These are phyloP conservation scores for Heliornis fulica DNA, from an alignment of 2,113 vertebrate genomes.

Conservation along the genomic window DNA sequence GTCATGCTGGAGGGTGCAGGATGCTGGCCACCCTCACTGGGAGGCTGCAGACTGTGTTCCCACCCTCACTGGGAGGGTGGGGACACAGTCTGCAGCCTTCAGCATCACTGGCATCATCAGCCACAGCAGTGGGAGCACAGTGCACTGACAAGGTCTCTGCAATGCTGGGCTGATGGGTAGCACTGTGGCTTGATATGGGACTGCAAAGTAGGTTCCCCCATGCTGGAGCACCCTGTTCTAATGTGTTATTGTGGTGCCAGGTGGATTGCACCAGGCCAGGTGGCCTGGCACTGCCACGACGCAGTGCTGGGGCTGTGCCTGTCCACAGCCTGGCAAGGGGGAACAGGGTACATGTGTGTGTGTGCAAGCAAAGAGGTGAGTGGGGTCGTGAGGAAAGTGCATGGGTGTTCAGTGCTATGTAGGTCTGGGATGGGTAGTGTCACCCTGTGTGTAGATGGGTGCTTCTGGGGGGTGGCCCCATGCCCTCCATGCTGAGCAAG, in stretches of 20 bases:
- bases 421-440: not conserved
- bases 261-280: not conserved
- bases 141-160: not conserved
- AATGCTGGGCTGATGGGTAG: not conserved
- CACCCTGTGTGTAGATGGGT: not conserved
- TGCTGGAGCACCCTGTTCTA: not conserved
- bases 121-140: not conserved
- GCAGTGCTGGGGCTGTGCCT: not conserved
- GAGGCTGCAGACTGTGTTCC: no score
- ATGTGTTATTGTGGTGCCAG: not conserved
- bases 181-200: not conserved
- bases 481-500: not conserved
- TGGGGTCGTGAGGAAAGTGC: not conserved
- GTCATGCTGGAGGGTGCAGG: not conserved
- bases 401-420: not conserved
- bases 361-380: not conserved
- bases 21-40: fast-evolving
- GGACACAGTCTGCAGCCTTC: not conserved
- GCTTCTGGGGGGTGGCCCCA: not conserved
- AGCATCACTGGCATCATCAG: not conserved
- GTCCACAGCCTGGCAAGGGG: not conserved
- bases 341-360: not conserved
- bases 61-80: not conserved
- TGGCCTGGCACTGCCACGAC: not conserved
- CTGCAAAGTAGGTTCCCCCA: not conserved